Evolutionary conservation across 2,888 invertebrate genomes (phyloP).

Genomic region (Trachelus stipa): DNA sequence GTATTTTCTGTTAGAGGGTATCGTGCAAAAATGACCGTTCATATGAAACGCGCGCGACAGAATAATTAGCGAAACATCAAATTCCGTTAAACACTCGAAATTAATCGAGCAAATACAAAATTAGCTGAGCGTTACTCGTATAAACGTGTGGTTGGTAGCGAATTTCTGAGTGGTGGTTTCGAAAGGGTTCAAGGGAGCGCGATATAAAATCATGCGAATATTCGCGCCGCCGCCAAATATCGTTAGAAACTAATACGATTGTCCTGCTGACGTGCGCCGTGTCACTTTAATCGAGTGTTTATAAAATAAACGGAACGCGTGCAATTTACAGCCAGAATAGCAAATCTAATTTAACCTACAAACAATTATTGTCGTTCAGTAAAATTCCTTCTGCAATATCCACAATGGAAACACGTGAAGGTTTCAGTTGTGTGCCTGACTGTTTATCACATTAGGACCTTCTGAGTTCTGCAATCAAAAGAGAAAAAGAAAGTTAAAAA

Average conservation of each 20-base stretch:
- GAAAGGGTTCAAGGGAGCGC: background rate
- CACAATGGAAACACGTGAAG: no score
- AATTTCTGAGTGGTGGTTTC: background rate
- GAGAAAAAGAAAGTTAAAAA: no score
- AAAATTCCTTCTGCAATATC: no score
- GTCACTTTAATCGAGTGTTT: no score
- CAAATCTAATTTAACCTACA: no score
- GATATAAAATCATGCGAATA: slow-evolving; percentile 40
- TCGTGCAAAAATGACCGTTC: background rate
- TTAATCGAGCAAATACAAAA: slow-evolving; percentile 62
- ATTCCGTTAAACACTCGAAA: slow-evolving; percentile 59
- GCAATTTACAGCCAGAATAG: no score
- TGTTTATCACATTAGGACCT: no score
- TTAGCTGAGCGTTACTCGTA: slow-evolving; percentile 48
- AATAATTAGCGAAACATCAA: slow-evolving; percentile 62
- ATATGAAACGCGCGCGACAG: slow-evolving; percentile 45
- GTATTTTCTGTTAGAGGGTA: background rate
- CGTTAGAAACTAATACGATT: slow-evolving; percentile 60
- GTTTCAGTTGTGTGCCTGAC: no score
- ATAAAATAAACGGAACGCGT: no score
- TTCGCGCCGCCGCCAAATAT: slow-evolving; percentile 50
- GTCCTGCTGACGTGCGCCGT: slow-evolving; percentile 24
- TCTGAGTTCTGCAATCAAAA: no score
- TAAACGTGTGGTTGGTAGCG: slow-evolving; percentile 9
- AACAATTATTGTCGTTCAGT: no score